Evolutionary conservation across 2,797 vertebrate species (phyloP), one percentile per base, ranked within the genome.

Genomic region (Sebastolobus alascanus): DNA sequence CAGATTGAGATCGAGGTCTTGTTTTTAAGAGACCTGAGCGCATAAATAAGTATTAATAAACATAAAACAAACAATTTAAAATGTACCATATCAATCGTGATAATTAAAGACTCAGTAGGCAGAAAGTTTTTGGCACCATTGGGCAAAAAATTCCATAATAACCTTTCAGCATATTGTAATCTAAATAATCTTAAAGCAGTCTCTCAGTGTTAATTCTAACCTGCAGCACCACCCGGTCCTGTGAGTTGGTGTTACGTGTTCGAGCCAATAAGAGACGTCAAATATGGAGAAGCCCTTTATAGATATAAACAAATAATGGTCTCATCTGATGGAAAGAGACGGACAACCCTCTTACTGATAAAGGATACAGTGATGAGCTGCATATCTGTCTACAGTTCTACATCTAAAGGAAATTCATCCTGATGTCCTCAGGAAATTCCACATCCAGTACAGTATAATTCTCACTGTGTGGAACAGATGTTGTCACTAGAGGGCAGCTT

Each of bases 401-500:
- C 31, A 40, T 59, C 56, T 27, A 56, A 27, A 25, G 13, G 25
- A 46, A 12, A 37, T 10, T 2, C 37, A 37, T 37, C 8, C 6
- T 40, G 9, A 13, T 38, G 54, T 25, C 43, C 3, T 22, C 27
- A 38, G 18, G 77, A 9, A 64, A 75, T 14, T 8, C 12, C 16
- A 14, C 25, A 25, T 3, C 5, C 27, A 59, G 9, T n/a, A 0
- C 27, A 59, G 9, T n/a, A 0, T 60, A 1, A 20, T 4, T 13
- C 10, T 20, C 1, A 3, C n/a, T 64, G 66, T 69, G 22, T 14
- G 33, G 29, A 79, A n/a, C 22, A 29, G 1, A 18, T 79, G 20
- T 11, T 1, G 56, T 40, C 92, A 89, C 84, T 72, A 89, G 90
- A 75, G 87, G 90, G 85, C 89, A 89, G 84, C 25, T 67, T 80